Evolutionary conservation across 2,797 vertebrate species (phyloP), one percentile per base, ranked within the genome.

Genomic region (Babyrousa celebensis): DNA sequence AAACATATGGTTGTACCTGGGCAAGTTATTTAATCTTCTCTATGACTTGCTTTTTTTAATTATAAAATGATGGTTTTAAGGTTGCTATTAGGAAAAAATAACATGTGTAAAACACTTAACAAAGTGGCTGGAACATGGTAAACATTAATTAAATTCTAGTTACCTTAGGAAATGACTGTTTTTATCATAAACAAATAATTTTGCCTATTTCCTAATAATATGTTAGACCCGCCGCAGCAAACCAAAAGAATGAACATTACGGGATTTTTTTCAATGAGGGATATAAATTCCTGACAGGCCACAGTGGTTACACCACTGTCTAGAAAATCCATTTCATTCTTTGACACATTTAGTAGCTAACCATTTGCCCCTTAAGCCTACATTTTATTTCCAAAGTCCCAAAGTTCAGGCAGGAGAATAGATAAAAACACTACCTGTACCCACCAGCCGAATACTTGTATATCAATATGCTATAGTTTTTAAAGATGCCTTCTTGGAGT

Each of bases 291-390:
- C 12, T 85, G 21, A 71, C 20, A 23, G 60, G 36, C 40, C 36
- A 60, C 70, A 12, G 25, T 70, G 48, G 23, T 54, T 79, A 94
- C 80, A 84, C 23, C 58, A 84, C 27, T 71, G 11, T 65, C 63
- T 32, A 89, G 58, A 87, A 95, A 72, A 79, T 78, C 77, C 40
- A n/a, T 56, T 83, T 94, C n/a, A 68, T 54, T 88, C 43, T 83
- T 67, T 86, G 16, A 79, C 43, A 85, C 29, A 88, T 52, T 87
- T 65, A 58, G 11, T 56, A 71, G 21, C 40, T 87, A 86, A 77
- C n/a, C 48, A 86, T 52, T 90, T 87, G 16, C 56, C 14, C 77
- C 43, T 83, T 6, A 4, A 25, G 54, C 25, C 27, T 27, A 85
- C 7, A 43, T 86, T 89, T 87, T 87, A 83, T 68, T 90, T 60